Base-by-base conservation (phyloP, 2,888 invertebrate genomes). In the Lordiphosa andalusiaca region DNA sequence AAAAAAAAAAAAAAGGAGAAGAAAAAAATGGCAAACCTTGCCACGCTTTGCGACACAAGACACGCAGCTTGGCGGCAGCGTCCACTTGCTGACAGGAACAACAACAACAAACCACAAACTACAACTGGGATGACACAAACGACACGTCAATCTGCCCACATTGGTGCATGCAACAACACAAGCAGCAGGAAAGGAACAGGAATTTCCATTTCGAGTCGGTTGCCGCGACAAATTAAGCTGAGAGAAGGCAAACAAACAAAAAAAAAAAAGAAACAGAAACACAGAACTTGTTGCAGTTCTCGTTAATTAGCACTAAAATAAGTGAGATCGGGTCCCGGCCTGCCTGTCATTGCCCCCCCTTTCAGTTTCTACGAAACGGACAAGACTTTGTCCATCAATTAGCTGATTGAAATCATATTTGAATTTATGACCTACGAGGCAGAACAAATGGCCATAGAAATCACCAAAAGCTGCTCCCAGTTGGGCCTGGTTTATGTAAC, bases 91-190 rank as follows among this genome's bases (percentile, higher is more conserved):
- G 75, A 72, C 74, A 73, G 61, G 54, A 41, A 57, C 52, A 58
- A 33, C 46, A 54, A 23, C 42, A 48, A 52, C 47, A 16, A 2
- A 16, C 16, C 16, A 16, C 16, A 16, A 16, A 16, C 16, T 61
- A 51, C 57, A 66, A 64, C 57, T 42, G 40, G 66, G 71, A 77
- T 77, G 77, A 74, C 80, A 81, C 68, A 75, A 77, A 77, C 80
- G 71, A 81, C 82, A 82, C 80, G 82, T 81, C 82, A 82, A 82
- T 81, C 74, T 80, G 80, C 80, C 80, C 80, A 81, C 80, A 74
- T 81, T 59, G 65, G 53, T 44, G 60, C 60, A 73, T 66, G 78
- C 76, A 71, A 78, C 21, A 40, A 40, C 40, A 7, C 3, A 21
- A 40, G 13, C 16, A 30, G 30, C 12, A 44, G 30, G 10, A 5